phyloP scores from a whole-genome alignment of 1,140 invertebrate species.

The Aethina tumida region DNA sequence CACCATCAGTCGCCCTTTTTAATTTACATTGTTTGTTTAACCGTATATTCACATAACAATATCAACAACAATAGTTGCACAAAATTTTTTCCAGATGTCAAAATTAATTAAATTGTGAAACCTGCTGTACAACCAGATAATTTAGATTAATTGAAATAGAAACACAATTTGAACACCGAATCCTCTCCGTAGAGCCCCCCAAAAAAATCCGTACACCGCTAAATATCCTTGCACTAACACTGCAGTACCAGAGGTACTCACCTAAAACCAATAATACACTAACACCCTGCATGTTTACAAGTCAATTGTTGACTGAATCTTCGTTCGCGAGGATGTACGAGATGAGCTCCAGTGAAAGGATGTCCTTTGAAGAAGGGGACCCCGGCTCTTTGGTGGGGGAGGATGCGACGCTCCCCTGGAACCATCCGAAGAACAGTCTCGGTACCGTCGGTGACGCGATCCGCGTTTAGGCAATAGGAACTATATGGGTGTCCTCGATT shows the following conservation, averaged over 20 bases:
- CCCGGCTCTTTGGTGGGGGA: too few relatives aligned
- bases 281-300: conserved; percentile 30
- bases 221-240: conserved; percentile 10
- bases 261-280: conserved; percentile 32
- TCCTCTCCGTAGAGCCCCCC: not conserved
- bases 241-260: conserved; percentile 23
- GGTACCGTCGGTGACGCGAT: too few relatives aligned
- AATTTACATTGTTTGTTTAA: too few relatives aligned
- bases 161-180: conserved; percentile 4
- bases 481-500: too few relatives aligned
- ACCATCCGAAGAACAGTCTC: too few relatives aligned
- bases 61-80: not conserved
- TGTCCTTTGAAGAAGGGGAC: too few relatives aligned
- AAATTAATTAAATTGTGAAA: conserved; percentile 2
- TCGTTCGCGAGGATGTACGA: conserved; percentile 12
- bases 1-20: too few relatives aligned
- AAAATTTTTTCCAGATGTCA: not conserved
- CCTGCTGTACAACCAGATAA: not conserved
- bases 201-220: not conserved
- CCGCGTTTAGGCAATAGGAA: too few relatives aligned
- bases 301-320: conserved; percentile 32
- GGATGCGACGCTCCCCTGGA: too few relatives aligned
- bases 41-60: not conserved
- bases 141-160: not conserved
- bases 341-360: conserved; percentile 1